Base-by-base conservation (phyloP, 2,888 invertebrate species). In the Microplitis manilae region DNA sequence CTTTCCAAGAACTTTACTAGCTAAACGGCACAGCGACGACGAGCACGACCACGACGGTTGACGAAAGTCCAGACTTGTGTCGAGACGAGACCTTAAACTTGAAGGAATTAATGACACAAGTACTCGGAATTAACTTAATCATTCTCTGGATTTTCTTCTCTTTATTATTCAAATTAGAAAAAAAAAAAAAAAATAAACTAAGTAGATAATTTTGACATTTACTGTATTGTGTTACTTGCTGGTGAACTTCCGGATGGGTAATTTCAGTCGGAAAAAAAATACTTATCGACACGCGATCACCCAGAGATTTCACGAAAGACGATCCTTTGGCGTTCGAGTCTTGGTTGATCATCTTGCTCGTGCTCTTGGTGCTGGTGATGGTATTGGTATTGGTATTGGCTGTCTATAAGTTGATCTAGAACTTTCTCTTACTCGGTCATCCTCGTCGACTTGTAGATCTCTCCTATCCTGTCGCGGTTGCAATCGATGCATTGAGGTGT, bases 21-120 rank as follows among this genome's bases (percentile, higher is more conserved):
- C 59, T 39, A 30, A 30, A 30, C 30, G 30, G 30, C 30, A 30
- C 30, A 30, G 30, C 30, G 30, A 30, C 30, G 30, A 30, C 30
- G 30, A 30, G 30, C 30, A 30, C 30, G 30, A 30, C n/a, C 59
- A 62, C 17, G 50, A 38, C 70, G 39, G 68, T 76, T 76, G 76
- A 76, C 72, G 76, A 68, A 72, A 76, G 72, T 72, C n/a, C 67
- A 72, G 40, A 70, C 68, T 60, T 9, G 50, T 50, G 50, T 50
- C 13, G 9, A 50, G n/a, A 9, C 20, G 60, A 68, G 77, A 77
- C 68, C 77, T 77, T 73, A 73, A 77, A 77, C 77, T 77, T 77
- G 73, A 62, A 17, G 40, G 62, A 73, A 67, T 50, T 77, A 73
- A 77, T 77, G 73, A 77, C 73, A 64, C 41, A 72, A 60, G 9